Evolutionary conservation across 2,888 invertebrate species (phyloP).

Genomic region (Melieria omissa): DNA sequence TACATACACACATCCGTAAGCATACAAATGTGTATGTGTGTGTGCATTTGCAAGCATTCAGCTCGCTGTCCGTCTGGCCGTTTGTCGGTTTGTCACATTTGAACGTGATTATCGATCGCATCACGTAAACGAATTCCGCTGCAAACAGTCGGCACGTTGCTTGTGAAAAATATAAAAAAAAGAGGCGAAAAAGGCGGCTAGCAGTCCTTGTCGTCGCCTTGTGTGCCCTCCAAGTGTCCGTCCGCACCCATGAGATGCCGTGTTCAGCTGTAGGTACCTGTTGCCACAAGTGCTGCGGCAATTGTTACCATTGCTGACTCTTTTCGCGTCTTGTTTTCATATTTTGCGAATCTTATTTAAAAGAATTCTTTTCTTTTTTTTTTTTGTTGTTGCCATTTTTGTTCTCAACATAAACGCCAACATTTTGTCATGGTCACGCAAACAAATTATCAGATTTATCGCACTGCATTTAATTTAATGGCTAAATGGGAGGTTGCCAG

Average conservation of each 20-base stretch:
- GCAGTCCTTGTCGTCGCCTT: not conserved
- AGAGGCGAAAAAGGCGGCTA: conserved; percentile 6
- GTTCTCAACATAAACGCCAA: conserved; percentile 2
- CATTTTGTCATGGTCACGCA: conserved; percentile 47
- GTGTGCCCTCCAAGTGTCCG: too few relatives aligned
- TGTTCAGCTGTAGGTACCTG: too few relatives aligned
- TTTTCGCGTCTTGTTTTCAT: too few relatives aligned
- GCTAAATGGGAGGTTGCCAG: not conserved
- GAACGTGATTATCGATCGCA: conserved; percentile 49
- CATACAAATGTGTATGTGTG: not conserved
- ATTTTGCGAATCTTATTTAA: too few relatives aligned
- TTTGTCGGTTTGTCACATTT: conserved; percentile 38
- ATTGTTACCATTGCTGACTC: too few relatives aligned
- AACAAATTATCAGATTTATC: conserved; percentile 44
- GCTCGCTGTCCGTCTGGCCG: not conserved
- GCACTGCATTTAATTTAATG: conserved; percentile 28
- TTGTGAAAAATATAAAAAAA: conserved; percentile 12
- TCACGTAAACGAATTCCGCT: conserved; percentile 48
- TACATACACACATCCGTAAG: too few relatives aligned
- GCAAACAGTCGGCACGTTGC: conserved; percentile 31
- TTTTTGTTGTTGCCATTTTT: too few relatives aligned
- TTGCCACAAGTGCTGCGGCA: too few relatives aligned
- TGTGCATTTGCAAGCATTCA: conserved; percentile 19
- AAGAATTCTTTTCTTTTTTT: too few relatives aligned
- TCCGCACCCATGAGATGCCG: too few relatives aligned